Evolutionary conservation across 2,888 invertebrate genomes (phyloP).

Genomic region (Cerceris ruficornis): DNA sequence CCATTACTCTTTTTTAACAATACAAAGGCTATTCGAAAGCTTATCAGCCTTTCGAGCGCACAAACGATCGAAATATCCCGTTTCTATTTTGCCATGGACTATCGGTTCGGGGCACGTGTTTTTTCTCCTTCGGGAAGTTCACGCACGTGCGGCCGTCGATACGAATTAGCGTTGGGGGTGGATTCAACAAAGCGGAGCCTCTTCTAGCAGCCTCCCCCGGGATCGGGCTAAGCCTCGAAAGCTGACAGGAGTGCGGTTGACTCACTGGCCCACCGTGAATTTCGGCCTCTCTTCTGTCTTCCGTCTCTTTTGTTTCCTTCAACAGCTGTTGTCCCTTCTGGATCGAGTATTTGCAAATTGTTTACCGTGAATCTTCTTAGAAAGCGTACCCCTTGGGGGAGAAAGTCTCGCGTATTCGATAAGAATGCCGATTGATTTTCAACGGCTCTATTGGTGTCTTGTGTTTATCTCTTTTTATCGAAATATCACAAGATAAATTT

Average conservation of each 20-base stretch:
- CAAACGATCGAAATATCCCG: slow-evolving; percentile 34
- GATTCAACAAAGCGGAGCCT: slow-evolving; percentile 55
- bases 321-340: slow-evolving; percentile 3
- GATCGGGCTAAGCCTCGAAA: slow-evolving; percentile 53
- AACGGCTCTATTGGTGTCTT: too few relatives aligned
- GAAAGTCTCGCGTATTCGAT: too few relatives aligned
- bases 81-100: slow-evolving; percentile 56
- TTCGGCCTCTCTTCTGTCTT: slow-evolving; percentile 10
- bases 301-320: not conserved
- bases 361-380: not conserved
- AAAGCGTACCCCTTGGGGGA: too few relatives aligned
- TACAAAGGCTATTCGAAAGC: slow-evolving; percentile 7
- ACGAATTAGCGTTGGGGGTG: slow-evolving; percentile 63
- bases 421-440: too few relatives aligned
- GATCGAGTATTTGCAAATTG: slow-evolving; percentile 9
- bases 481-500: too few relatives aligned
- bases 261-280: slow-evolving; percentile 50
- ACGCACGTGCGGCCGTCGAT: slow-evolving; percentile 67
- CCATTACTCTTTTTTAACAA: not conserved
- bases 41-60: slow-evolving; percentile 15
- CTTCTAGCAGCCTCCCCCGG: slow-evolving; percentile 51
- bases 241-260: slow-evolving; percentile 49
- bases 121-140: slow-evolving; percentile 45
- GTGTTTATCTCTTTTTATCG: too few relatives aligned
- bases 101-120: slow-evolving; percentile 35